Conservation (phyloP, 2,113 vertebrate genomes). For the Salvator merianae region DNA sequence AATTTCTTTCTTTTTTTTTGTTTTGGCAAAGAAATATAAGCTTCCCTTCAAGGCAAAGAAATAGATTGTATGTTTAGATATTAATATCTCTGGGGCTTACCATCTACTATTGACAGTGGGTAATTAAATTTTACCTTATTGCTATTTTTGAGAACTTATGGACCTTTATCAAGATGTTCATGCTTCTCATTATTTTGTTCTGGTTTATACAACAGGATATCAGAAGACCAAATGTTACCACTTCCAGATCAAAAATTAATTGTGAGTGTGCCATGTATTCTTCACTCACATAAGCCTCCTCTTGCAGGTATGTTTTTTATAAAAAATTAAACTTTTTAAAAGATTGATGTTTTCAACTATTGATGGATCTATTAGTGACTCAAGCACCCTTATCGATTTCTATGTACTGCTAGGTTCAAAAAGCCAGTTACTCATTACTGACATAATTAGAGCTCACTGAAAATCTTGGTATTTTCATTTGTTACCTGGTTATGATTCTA, state of each 20-base stretch:
- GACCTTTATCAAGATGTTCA: not conserved
- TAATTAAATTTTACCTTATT: not conserved
- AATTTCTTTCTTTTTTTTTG: not conserved
- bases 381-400: not conserved
- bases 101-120: not conserved
- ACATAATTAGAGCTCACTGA: not conserved
- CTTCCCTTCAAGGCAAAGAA: slow-evolving; percentile 5
- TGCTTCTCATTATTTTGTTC: slow-evolving; percentile 26
- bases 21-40: slow-evolving; percentile 28
- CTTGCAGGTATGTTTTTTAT: slow-evolving; percentile 80
- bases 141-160: not conserved
- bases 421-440: not conserved
- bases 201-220: slow-evolving; percentile 64
- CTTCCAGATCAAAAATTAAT: slow-evolving; percentile 86
- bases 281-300: slow-evolving; percentile 95
- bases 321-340: not conserved
- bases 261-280: slow-evolving; percentile 88
- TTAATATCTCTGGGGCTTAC: not conserved
- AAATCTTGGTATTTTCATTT: not conserved
- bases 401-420: not conserved
- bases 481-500: not conserved
- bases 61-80: not conserved
- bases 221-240: slow-evolving; percentile 49
- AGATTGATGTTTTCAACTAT: not conserved
- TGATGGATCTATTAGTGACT: not conserved